A percentile compares a stretch with the other conserved stretches of the same genome.
These are phyloP conservation scores for Triplophysa siluroides DNA, from an alignment of 2,113 vertebrate genomes.

Conservation along the genomic window DNA sequence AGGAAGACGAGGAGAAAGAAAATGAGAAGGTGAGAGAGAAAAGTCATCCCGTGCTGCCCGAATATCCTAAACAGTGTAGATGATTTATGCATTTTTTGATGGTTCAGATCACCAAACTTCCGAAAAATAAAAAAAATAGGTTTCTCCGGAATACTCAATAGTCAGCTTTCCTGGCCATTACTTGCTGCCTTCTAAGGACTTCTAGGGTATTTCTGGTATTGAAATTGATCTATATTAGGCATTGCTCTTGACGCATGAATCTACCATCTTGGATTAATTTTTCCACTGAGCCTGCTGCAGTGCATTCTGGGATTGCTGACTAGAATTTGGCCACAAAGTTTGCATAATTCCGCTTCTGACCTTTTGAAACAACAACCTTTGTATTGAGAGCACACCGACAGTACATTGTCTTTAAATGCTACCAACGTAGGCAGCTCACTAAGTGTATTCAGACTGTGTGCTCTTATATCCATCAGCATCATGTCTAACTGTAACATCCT, in stretches of 20 bases:
- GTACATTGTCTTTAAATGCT: background rate
- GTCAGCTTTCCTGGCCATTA: background rate
- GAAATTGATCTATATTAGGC: too few relatives aligned
- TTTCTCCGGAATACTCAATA: background rate
- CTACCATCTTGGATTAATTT: too few relatives aligned
- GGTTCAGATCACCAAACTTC: background rate
- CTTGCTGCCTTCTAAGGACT: background rate
- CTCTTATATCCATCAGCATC: background rate
- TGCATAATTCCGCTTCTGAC: too few relatives aligned
- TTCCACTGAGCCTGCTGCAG: too few relatives aligned
- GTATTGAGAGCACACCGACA: too few relatives aligned
- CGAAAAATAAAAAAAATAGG: background rate
- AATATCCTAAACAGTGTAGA: background rate
- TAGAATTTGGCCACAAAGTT: too few relatives aligned
- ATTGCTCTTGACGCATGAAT: too few relatives aligned
- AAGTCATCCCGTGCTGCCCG: background rate
- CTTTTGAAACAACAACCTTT: too few relatives aligned
- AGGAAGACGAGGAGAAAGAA: constrained; percentile 40
- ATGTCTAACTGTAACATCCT: constrained; percentile 8
- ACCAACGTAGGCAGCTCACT: background rate
- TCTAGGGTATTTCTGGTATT: background rate
- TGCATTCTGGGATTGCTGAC: too few relatives aligned
- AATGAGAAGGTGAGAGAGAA: constrained; percentile 20
- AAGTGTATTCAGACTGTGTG: background rate
- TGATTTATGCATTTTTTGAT: background rate